A percentile compares a stretch with the other conserved stretches of the same genome.
Evolutionary conservation across 2,888 invertebrate genomes (phyloP).

Genomic region (Leptinotarsa peninsularis): DNA sequence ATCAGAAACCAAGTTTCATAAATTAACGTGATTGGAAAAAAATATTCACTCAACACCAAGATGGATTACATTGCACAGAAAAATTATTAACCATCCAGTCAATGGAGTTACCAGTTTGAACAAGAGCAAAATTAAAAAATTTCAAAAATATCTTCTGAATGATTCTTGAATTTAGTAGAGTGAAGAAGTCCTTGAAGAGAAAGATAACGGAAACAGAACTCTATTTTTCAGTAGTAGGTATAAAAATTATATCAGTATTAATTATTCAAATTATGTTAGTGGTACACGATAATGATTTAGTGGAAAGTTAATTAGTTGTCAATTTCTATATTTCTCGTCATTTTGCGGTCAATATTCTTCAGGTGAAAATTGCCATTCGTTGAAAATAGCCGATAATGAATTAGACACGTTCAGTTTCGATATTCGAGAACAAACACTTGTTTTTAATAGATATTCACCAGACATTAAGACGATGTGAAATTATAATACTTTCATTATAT

Average conservation of each 20-base stretch:
- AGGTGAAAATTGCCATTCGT: constrained; percentile 15
- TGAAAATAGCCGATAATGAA: background rate
- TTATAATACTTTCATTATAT: constrained; percentile 27
- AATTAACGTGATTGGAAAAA: too few relatives aligned
- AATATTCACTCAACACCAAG: too few relatives aligned
- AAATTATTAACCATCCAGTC: too few relatives aligned
- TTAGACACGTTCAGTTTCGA: constrained; percentile 12
- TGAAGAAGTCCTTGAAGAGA: background rate
- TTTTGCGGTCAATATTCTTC: constrained; percentile 11
- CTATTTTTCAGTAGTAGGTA: too few relatives aligned
- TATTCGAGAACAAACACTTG: background rate
- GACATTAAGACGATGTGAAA: constrained; percentile 18
- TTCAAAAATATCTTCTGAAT: background rate
- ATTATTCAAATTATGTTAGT: background rate
- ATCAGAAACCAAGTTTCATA: too few relatives aligned
- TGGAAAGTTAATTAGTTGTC: constrained; percentile 11
- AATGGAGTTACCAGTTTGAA: too few relatives aligned
- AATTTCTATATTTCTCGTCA: constrained; percentile 5
- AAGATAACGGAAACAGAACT: too few relatives aligned
- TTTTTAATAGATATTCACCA: constrained; percentile 10
- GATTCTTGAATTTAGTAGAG: background rate
- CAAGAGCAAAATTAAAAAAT: too few relatives aligned
- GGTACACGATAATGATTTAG: background rate
- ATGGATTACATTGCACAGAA: too few relatives aligned
- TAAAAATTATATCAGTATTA: background rate